Evolutionary conservation across 37 sponge, comb jelly and placozoan genomes (phyloP), one percentile per base, ranked within the genome.

Genomic region (Tethya wilhelma): DNA sequence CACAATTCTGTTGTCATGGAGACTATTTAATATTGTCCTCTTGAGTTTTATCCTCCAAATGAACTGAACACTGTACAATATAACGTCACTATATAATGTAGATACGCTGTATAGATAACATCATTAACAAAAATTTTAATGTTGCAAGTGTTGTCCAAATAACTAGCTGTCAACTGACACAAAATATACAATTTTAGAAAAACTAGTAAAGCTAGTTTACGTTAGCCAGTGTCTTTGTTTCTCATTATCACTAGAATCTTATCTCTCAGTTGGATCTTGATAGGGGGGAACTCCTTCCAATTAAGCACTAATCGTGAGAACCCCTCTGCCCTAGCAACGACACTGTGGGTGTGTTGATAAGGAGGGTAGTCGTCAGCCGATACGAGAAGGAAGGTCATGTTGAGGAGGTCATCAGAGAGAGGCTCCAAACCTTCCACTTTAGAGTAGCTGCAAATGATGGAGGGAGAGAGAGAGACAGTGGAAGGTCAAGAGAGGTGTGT

Each of bases 401-500:
- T 6, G 22, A 44, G 44, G 67, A 87, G 9, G 2, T 84, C 77
- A 36, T 19, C 69, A 4, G 36, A 2, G n/a, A 40, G 25, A 1
- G 76, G 84, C 30, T 36, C 39, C 41, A 92, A 77, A 36, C 77
- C 89, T 59, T 92, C 93, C 30, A 30, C 32, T 40, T 92, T 92
- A 14, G 84, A 87, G 44, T 92, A 92, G 39, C 93, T 92, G 44
- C 11, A 4, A 30, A 42, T 42, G 69, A 67, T 46, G 38, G n/a
- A n/a, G 46, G 36, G 30, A 5, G 0, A 20, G 34, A 32, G n/a
- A 46, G 9, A 9, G 22, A 57, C 12, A 23, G 12, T 9, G 14
- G 36, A 75, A n/a, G 53, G 14, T 49, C 9, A 3, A 59, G 6
- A 5, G 40, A 1, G 11, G 55, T 25, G 39, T 20, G 56, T 62